phyloP scores from a whole-genome alignment of 64 coral and sea anemone genomes.

The Stichodactyla mertensii region DNA sequence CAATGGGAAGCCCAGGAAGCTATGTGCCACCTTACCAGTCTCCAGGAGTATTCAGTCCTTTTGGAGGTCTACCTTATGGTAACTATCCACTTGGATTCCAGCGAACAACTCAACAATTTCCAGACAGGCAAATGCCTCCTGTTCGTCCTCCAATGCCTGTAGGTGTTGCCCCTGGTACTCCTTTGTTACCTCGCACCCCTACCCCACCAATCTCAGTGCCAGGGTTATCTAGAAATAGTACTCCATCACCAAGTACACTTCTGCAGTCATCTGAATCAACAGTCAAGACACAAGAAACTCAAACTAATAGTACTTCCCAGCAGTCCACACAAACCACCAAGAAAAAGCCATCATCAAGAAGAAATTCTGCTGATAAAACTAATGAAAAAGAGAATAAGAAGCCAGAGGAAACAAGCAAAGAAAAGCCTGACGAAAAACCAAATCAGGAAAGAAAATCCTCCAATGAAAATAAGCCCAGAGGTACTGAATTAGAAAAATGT shows the following conservation, averaged over 20 bases:
- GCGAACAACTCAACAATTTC: not conserved
- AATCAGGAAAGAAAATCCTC: slow-evolving; percentile 28
- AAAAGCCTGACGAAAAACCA: not conserved
- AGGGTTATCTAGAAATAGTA: slow-evolving; percentile 45
- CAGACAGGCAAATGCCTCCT: slow-evolving; percentile 19
- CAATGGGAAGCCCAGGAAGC: slow-evolving; percentile 57
- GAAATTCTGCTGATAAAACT: slow-evolving; percentile 53
- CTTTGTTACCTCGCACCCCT: slow-evolving; percentile 50
- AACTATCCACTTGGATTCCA: slow-evolving; percentile 3
- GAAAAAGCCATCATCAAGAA: slow-evolving; percentile 73
- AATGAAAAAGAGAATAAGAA: slow-evolving; percentile 43
- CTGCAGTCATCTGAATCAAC: not conserved
- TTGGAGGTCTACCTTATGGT: slow-evolving; percentile 3
- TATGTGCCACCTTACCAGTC: slow-evolving; percentile 41
- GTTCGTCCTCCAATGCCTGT: slow-evolving; percentile 32
- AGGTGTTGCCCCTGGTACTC: slow-evolving; percentile 35
- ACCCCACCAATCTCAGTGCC: slow-evolving; percentile 52
- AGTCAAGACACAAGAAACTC: slow-evolving; percentile 30
- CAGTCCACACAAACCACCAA: slow-evolving; percentile 69
- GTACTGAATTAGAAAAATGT: not conserved
- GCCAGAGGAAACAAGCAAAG: slow-evolving; percentile 21
- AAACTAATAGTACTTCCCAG: slow-evolving; percentile 49
- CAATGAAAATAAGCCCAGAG: slow-evolving; percentile 13
- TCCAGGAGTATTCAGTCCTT: slow-evolving; percentile 36
- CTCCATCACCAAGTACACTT: slow-evolving; percentile 65